phyloP scores from a whole-genome alignment of 2,113 vertebrate species.

The Morone chrysops region DNA sequence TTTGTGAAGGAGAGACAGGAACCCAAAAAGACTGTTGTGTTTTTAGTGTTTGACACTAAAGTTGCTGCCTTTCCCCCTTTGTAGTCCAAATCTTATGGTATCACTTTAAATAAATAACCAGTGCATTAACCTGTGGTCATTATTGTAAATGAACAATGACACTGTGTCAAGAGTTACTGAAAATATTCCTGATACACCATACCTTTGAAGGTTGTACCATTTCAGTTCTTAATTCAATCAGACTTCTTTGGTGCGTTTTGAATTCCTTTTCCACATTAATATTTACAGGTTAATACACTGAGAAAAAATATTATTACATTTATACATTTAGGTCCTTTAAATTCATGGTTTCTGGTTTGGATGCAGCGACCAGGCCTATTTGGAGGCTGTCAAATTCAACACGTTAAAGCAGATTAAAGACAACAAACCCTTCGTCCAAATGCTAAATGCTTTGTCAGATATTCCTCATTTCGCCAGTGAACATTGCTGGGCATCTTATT shows the following conservation, averaged over 20 bases:
- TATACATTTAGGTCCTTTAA: background rate
- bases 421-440: background rate
- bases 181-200: background rate
- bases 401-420: background rate
- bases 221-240: background rate
- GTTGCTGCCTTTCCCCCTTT: conserved; percentile 2
- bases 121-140: conserved; percentile 15
- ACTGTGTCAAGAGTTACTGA: background rate
- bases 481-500: background rate
- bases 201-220: no score
- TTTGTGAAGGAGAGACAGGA: background rate
- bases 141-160: background rate
- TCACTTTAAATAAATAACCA: background rate
- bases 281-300: conserved; percentile 21
- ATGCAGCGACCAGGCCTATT: background rate
- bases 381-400: background rate
- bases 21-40: background rate
- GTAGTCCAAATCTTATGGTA: background rate
- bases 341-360: background rate
- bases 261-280: background rate
- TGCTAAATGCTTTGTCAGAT: background rate
- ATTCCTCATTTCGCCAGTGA: background rate
- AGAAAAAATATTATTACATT: background rate
- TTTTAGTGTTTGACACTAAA: background rate
- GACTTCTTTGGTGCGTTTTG: background rate